Conservation (phyloP, 2,113 vertebrate species). For the Mustela lutreola region DNA sequence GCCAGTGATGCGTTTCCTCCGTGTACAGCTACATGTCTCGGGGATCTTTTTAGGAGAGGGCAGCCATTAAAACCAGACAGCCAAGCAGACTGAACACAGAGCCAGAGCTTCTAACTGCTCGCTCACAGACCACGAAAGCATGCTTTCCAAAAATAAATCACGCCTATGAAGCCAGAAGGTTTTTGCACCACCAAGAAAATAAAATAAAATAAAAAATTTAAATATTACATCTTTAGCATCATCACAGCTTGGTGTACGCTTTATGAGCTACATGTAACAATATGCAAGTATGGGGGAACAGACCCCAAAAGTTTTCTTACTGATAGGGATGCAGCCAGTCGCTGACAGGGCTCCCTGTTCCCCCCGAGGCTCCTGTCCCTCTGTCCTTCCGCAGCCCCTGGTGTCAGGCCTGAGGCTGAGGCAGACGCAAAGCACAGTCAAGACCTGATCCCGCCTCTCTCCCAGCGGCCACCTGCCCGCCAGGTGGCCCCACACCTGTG, state of each 20-base stretch:
- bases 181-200: neutral
- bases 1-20: neutral
- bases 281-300: accelerated
- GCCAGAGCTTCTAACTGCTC: neutral
- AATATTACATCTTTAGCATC: neutral
- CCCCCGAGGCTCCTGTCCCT: neutral
- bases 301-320: neutral
- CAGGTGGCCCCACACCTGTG: neutral
- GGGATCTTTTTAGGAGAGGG: neutral
- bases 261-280: neutral
- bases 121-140: neutral
- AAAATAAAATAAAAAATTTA: neutral
- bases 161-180: neutral
- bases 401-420: neutral
- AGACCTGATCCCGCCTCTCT: neutral
- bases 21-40: neutral
- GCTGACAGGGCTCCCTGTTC: accelerated
- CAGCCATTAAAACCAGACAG: neutral
- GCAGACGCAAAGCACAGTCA: neutral
- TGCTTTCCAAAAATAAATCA: neutral
- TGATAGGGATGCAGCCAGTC: neutral
- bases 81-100: neutral
- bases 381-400: neutral
- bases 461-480: neutral
- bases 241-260: neutral